These are phyloP conservation scores for Dendrolimus pini DNA, from an alignment of 2,888 invertebrate genomes.

Conservation along the genomic window DNA sequence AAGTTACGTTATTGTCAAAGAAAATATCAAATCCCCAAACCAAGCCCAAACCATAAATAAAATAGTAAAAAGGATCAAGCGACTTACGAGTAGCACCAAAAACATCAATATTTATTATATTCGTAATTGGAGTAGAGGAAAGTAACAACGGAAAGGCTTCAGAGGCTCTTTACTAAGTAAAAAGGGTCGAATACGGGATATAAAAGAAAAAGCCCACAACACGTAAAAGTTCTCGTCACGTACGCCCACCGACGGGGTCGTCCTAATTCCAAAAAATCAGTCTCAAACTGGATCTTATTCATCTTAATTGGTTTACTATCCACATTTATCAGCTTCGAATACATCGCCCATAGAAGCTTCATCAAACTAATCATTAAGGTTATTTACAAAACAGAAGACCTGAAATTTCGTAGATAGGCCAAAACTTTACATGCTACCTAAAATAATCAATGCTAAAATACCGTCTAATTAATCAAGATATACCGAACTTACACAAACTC, in stretches of 20 bases:
- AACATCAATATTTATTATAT: neutral
- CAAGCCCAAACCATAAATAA: no score
- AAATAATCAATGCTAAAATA: no score
- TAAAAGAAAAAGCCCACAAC: neutral
- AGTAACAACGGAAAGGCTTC: neutral
- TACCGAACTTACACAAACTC: no score
- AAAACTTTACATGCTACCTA: no score
- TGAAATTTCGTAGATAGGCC: no score
- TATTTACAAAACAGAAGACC: no score
- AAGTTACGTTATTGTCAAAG: no score
- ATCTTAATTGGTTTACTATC: neutral
- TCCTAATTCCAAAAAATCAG: neutral
- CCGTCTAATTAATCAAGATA: no score
- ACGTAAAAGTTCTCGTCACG: conserved; percentile 4
- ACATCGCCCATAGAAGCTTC: neutral
- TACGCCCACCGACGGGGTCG: neutral
- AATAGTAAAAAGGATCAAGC: no score
- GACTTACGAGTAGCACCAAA: neutral
- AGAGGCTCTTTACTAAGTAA: conserved; percentile 2
- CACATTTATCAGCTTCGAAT: no score
- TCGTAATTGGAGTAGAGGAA: neutral
- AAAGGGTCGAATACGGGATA: neutral
- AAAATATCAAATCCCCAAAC: no score
- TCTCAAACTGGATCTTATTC: neutral
- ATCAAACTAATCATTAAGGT: neutral